These are phyloP conservation scores for Andrena fulva DNA, from an alignment of 2,888 invertebrate genomes.

Conservation along the genomic window DNA sequence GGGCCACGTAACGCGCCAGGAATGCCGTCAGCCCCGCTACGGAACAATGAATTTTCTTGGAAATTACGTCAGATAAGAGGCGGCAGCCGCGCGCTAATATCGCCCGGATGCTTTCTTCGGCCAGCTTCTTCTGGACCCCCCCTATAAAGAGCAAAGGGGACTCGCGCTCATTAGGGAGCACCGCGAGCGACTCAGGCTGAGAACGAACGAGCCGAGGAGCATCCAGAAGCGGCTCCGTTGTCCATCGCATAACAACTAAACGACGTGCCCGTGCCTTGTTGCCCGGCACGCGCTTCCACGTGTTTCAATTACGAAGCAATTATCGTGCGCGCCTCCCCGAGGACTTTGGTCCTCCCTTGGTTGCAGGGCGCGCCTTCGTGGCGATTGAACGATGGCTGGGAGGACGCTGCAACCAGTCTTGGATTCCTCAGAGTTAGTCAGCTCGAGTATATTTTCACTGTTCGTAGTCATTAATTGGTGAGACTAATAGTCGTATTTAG, in stretches of 20 bases:
- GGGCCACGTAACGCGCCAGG: constrained; percentile 11
- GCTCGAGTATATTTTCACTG: no score
- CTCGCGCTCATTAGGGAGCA: constrained; percentile 64
- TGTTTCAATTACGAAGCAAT: constrained; percentile 66
- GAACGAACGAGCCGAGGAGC: constrained; percentile 18
- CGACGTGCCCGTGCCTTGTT: constrained; percentile 36
- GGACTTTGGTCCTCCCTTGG: constrained; percentile 14
- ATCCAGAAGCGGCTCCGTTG: constrained; percentile 31
- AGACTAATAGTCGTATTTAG: no score
- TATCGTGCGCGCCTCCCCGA: constrained; percentile 35
- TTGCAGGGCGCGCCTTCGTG: no score
- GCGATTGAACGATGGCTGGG: neutral
- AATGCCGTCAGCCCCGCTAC: constrained; percentile 5
- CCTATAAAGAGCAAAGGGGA: constrained; percentile 51
- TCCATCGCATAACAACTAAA: constrained; percentile 34
- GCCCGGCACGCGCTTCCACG: constrained; percentile 57
- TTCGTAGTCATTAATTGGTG: no score
- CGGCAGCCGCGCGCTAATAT: constrained; percentile 29
- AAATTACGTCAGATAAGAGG: constrained; percentile 26
- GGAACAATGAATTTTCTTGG: constrained; percentile 36
- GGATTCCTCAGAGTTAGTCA: neutral
- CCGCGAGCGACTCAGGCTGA: constrained; percentile 8
- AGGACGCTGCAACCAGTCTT: neutral
- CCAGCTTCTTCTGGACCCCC: constrained; percentile 23
- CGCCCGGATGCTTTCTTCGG: constrained; percentile 4